A percentile compares a stretch with the other conserved stretches of the same genome.
Conservation (phyloP, 2,888 invertebrate genomes). For the Drosophila vallismaia region DNA sequence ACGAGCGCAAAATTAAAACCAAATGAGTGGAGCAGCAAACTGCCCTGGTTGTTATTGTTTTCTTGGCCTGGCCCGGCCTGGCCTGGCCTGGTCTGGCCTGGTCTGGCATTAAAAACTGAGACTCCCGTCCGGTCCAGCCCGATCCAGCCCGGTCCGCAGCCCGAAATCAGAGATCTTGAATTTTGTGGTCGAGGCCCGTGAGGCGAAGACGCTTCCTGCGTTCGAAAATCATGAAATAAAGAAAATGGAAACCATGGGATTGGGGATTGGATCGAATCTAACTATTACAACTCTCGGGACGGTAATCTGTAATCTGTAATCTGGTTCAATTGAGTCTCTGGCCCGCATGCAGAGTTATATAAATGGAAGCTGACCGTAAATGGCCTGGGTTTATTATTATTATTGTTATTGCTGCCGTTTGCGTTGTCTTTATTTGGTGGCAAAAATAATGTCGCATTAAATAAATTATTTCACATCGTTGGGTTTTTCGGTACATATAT, state of each 20-base stretch:
- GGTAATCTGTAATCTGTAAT: slow-evolving; percentile 20
- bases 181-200: slow-evolving; percentile 32
- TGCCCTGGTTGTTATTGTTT: slow-evolving; percentile 60
- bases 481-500: slow-evolving; percentile 20
- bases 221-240: slow-evolving; percentile 24
- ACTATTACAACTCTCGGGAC: slow-evolving; percentile 23
- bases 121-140: slow-evolving; percentile 6
- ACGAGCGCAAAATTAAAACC: slow-evolving; percentile 73
- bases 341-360: slow-evolving; percentile 36
- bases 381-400: slow-evolving; percentile 56
- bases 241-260: slow-evolving; percentile 17
- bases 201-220: slow-evolving; percentile 36
- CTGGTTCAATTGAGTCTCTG: slow-evolving; percentile 25
- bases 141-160: background rate
- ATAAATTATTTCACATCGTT: slow-evolving; percentile 67
- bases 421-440: slow-evolving; percentile 70
- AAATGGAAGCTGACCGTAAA: slow-evolving; percentile 59
- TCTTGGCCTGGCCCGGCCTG: slow-evolving; percentile 13
- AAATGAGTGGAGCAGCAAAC: slow-evolving; percentile 64
- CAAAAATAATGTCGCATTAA: slow-evolving; percentile 64
- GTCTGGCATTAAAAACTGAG: slow-evolving; percentile 32
- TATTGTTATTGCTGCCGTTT: slow-evolving; percentile 49
- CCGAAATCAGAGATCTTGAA: slow-evolving; percentile 55
- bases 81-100: too few relatives aligned
- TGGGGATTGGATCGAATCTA: slow-evolving; percentile 28